A percentile compares a stretch with the other conserved stretches of the same genome.
phyloP scores from a whole-genome alignment of 2,888 invertebrate genomes.

The Athalia rosae region DNA sequence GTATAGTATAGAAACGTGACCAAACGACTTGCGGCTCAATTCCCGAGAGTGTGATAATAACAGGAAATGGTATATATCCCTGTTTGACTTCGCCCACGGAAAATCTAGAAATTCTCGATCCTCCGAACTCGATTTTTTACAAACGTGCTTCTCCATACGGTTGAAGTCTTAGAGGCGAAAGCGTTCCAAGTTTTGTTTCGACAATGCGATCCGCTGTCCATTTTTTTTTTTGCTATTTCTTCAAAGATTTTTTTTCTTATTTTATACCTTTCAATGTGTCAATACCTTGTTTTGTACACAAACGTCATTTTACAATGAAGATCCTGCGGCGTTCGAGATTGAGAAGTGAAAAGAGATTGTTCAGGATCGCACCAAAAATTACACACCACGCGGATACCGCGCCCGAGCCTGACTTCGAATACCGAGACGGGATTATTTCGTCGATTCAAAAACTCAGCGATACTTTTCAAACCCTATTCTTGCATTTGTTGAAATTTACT shows the following conservation, averaged over 20 bases:
- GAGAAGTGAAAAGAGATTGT: constrained; percentile 59
- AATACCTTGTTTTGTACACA: constrained; percentile 71
- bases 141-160: constrained; percentile 61
- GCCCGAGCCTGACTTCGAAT: constrained; percentile 25
- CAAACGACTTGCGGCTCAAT: constrained; percentile 54
- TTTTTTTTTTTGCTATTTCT: constrained; percentile 43
- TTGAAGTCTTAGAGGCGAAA: constrained; percentile 53
- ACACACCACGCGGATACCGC: constrained; percentile 30
- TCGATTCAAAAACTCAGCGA: neutral
- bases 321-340: constrained; percentile 57
- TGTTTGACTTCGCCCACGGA: constrained; percentile 42
- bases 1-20: constrained; percentile 59
- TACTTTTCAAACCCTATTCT: too few species aligned
- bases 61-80: constrained; percentile 47
- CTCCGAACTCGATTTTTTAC: constrained; percentile 56
- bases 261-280: constrained; percentile 59
- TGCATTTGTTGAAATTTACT: too few species aligned
- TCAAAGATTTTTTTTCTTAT: neutral
- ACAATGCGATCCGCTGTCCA: constrained; percentile 61
- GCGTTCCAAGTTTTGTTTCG: constrained; percentile 49
- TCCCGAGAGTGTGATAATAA: constrained; percentile 58
- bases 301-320: constrained; percentile 63
- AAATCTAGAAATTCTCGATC: constrained; percentile 57
- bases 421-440: constrained; percentile 28
- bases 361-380: neutral